A percentile compares a stretch with the other conserved stretches of the same genome.
These are phyloP conservation scores for Laspeyria flexula DNA, from an alignment of 2,888 invertebrate species.

Conservation along the genomic window DNA sequence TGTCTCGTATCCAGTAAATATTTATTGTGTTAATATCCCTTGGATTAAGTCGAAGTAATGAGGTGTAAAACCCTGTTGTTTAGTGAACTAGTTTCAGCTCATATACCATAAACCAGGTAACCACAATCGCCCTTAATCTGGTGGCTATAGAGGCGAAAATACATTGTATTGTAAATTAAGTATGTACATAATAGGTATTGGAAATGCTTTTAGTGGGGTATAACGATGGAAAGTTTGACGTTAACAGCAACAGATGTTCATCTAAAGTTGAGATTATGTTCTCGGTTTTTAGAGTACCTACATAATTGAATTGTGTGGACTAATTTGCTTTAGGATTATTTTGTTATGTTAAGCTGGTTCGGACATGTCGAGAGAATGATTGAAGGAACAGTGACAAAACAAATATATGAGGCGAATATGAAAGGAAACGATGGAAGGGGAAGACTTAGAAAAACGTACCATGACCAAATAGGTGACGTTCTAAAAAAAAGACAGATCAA, in stretches of 20 bases:
- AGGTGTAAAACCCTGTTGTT: conserved; percentile 73
- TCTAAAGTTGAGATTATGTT: conserved; percentile 3
- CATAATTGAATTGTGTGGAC: not conserved
- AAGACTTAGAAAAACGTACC: no score
- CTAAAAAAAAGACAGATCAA: no score
- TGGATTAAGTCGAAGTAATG: conserved; percentile 68
- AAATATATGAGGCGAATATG: no score
- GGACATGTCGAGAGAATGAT: no score
- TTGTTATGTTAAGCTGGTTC: no score
- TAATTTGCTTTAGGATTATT: not conserved
- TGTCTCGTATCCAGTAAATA: conserved; percentile 44
- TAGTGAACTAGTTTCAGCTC: conserved; percentile 68
- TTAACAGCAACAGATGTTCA: conserved; percentile 12
- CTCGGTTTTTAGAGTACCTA: not conserved
- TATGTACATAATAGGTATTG: conserved; percentile 27
- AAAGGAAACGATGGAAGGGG: no score
- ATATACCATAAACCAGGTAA: conserved; percentile 34
- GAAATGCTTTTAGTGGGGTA: conserved; percentile 33
- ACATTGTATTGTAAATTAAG: conserved; percentile 13
- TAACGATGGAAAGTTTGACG: conserved; percentile 26
- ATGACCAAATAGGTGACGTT: no score
- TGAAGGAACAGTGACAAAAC: no score
- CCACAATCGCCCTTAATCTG: conserved; percentile 25
- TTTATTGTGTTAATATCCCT: conserved; percentile 45
- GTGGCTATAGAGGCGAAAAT: conserved; percentile 25